phyloP scores from a whole-genome alignment of 2,113 vertebrate genomes.

The Cottus gobio region DNA sequence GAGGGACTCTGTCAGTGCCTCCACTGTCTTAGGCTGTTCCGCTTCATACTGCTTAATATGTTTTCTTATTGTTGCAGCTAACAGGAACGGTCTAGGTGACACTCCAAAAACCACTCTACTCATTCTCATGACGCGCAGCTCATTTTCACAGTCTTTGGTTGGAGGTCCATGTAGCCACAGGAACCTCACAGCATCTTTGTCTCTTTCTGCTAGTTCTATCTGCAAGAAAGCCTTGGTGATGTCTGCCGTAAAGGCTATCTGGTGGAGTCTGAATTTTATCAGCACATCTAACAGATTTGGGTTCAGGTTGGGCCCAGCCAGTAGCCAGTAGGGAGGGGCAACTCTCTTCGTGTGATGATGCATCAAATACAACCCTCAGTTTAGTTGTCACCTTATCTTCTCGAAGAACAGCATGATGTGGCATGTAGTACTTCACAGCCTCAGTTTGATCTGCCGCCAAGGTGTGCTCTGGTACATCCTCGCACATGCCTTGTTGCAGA shows the following conservation, averaged over 20 bases:
- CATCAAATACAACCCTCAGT: neutral
- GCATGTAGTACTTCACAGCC: neutral
- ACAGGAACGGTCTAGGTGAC: too few relatives aligned
- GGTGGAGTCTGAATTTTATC: neutral
- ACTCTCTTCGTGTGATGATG: neutral
- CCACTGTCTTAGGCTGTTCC: neutral
- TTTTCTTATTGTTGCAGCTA: slow-evolving; percentile 15
- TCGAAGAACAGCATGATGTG: neutral
- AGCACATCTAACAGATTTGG: slow-evolving; percentile 1
- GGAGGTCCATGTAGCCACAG: too few relatives aligned
- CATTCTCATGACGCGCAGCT: neutral
- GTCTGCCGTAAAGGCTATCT: slow-evolving; percentile 8
- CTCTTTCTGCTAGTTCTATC: neutral
- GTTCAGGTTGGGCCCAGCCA: neutral
- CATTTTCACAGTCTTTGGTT: neutral
- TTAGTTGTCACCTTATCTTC: neutral
- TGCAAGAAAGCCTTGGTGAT: slow-evolving; percentile 15
- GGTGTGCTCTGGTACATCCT: neutral
- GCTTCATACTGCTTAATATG: neutral
- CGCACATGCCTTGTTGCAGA: neutral
- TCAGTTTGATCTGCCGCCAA: neutral
- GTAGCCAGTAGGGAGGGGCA: neutral
- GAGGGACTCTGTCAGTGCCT: slow-evolving; percentile 12
- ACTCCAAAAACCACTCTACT: slow-evolving; percentile 16
- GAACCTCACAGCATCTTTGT: neutral